Conservation (phyloP, 2,888 invertebrate genomes). For the Hydriomena furcata region DNA sequence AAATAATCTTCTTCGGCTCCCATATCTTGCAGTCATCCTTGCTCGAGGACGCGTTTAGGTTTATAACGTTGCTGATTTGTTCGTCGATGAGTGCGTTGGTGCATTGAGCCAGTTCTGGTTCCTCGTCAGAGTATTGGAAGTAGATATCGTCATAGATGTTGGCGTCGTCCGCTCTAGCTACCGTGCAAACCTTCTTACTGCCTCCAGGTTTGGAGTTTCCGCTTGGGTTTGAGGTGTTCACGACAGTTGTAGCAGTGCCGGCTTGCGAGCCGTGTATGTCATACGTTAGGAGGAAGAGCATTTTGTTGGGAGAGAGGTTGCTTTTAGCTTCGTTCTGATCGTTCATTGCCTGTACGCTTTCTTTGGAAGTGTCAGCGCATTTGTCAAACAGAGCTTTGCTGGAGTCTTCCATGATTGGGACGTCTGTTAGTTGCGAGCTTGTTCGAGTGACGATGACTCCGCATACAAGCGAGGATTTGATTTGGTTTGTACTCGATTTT, state of each 20-base stretch:
- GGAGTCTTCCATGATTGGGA: slow-evolving; percentile 66
- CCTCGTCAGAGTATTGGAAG: slow-evolving; percentile 84
- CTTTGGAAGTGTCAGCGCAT: slow-evolving; percentile 62
- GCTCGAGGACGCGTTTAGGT: slow-evolving; percentile 75
- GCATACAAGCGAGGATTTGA: slow-evolving; percentile 71
- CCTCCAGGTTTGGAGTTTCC: slow-evolving; percentile 79
- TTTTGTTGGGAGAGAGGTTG: slow-evolving; percentile 63
- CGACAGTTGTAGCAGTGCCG: slow-evolving; percentile 72
- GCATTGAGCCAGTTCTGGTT: slow-evolving; percentile 80
- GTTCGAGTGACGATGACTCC: slow-evolving; percentile 69
- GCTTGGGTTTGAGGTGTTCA: slow-evolving; percentile 72
- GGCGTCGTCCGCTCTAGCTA: slow-evolving; percentile 64
- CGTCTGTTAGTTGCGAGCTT: slow-evolving; percentile 32
- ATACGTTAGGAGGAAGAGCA: slow-evolving; percentile 86
- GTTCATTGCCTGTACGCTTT: slow-evolving; percentile 89
- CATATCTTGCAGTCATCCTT: slow-evolving; percentile 73
- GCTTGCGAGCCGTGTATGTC: slow-evolving; percentile 86
- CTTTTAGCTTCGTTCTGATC: slow-evolving; percentile 89
- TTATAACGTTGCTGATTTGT: slow-evolving; percentile 81
- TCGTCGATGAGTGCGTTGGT: slow-evolving; percentile 71
- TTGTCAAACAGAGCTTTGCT: slow-evolving; percentile 73
- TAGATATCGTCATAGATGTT: slow-evolving; percentile 77
- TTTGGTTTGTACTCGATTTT: slow-evolving; percentile 53
- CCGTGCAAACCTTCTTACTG: slow-evolving; percentile 76
- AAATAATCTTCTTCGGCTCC: slow-evolving; percentile 71